These are phyloP conservation scores for Cepaea hortensis DNA, from an alignment of 2,888 invertebrate genomes.

Conservation along the genomic window DNA sequence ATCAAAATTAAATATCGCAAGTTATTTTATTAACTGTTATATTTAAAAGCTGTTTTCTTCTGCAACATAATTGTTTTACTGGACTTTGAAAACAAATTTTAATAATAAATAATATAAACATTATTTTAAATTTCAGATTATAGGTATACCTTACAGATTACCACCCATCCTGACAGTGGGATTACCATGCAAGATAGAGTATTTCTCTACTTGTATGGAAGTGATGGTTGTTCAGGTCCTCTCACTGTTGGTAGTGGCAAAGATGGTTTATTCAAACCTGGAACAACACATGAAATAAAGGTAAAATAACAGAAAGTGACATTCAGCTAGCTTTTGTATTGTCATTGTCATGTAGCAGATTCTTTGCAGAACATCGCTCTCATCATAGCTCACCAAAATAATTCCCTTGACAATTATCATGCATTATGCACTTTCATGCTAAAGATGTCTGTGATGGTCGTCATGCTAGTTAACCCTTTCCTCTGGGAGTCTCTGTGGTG, in stretches of 20 bases:
- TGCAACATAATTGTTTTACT: no score
- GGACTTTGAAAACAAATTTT: no score
- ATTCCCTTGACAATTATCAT: neutral
- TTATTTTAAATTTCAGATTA: no score
- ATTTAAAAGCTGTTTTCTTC: no score
- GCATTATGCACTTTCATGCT: neutral
- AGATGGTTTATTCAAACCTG: constrained; percentile 58
- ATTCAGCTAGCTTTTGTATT: neutral
- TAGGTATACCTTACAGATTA: constrained; percentile 48
- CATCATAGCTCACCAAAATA: neutral
- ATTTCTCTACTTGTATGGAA: constrained; percentile 63
- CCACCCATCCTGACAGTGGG: constrained; percentile 56
- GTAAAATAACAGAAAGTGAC: constrained; percentile 51
- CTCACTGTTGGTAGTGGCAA: constrained; percentile 57
- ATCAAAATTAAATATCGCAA: no score
- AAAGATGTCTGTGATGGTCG: no score
- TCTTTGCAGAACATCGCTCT: no score
- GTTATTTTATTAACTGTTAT: no score
- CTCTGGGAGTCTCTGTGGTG: no score
- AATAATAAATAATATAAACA: no score
- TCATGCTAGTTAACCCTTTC: no score
- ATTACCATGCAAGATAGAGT: constrained; percentile 57
- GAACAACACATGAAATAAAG: constrained; percentile 62
- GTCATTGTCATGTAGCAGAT: no score
- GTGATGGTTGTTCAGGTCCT: constrained; percentile 59